Base-by-base conservation (phyloP, 2,888 invertebrate species). In the Sepioteuthis lessoniana region DNA sequence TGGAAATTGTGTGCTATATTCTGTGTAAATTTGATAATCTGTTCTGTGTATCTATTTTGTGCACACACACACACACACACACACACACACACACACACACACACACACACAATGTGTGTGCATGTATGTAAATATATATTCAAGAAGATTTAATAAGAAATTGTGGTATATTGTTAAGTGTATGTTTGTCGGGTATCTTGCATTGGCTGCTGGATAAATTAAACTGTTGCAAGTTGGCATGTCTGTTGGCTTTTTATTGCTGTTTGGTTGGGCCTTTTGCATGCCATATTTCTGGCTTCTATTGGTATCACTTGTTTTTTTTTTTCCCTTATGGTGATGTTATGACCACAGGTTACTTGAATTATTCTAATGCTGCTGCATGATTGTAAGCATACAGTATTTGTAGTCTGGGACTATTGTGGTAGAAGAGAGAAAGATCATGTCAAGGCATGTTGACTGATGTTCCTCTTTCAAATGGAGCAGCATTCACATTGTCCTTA, bases 401-500 rank as follows among this genome's bases (percentile, higher is more conserved):
- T n/a, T 55, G 55, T 25, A 8, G 31, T 31, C 16, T 55, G n/a
- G 35, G n/a, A 76, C 76, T 76, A 16, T 19, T 76, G 76, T 76
- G n/a, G 35, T 76, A 16, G 76, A 76, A n/a, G 76, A 76, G n/a
- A 13, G 16, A 76, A 4, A 8, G 19, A 76, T 76, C 76, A n/a
- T 35, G 76, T 76, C 76, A n/a, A n/a, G 76, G 76, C 76, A 76
- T 76, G 76, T 76, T 76, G 76, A 16, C 76, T 76, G 76, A 76
- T 76, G 3, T 76, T 76, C n/a, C 76, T 35, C 76, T 76, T 76
- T n/a, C n/a, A 35, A 76, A 76, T 19, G 16, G 76, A 92, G 47
- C 42, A 46, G 92, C 92, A 47, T 92, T 92, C 92, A 92, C 92
- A 25, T 92, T 31, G 46, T 92, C 47, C 92, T 92, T 92, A 92